Conservation (phyloP, 2,113 vertebrate species). For the Oryzias celebensis region DNA sequence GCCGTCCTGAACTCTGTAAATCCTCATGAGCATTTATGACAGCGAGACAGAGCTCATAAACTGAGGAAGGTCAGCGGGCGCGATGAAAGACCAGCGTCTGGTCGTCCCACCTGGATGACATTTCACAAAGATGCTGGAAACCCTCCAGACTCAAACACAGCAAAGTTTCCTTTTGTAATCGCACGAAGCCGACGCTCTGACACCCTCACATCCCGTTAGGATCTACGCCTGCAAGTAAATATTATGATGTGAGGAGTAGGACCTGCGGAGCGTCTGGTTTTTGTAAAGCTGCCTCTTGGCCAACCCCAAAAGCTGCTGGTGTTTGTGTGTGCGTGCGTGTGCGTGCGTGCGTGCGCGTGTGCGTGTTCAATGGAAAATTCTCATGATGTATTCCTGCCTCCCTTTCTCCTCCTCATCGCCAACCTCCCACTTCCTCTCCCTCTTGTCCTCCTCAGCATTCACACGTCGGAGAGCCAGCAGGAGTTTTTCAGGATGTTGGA, state of each 20-base stretch:
- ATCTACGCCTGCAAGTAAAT: slow-evolving; percentile 25
- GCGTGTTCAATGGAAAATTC: slow-evolving; percentile 75
- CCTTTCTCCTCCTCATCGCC: slow-evolving; percentile 51
- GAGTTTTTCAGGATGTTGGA: slow-evolving; percentile 99
- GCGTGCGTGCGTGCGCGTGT: slow-evolving; percentile 26
- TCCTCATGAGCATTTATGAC: too few relatives aligned
- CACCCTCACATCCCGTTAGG: slow-evolving; percentile 11
- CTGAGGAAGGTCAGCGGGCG: too few relatives aligned
- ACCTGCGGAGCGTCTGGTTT: slow-evolving; percentile 33
- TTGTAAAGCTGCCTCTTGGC: slow-evolving; percentile 24
- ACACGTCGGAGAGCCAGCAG: slow-evolving; percentile 98
- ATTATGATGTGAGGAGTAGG: slow-evolving; percentile 28
- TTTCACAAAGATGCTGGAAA: too few relatives aligned
- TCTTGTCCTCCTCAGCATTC: slow-evolving; percentile 83
- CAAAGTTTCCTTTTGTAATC: background rate
- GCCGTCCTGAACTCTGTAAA: too few relatives aligned
- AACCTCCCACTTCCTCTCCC: slow-evolving; percentile 61
- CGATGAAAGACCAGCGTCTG: too few relatives aligned
- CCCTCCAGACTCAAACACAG: too few relatives aligned
- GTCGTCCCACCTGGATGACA: too few relatives aligned
- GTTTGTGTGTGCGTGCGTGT: background rate
- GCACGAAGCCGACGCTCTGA: background rate
- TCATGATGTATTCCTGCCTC: slow-evolving; percentile 74
- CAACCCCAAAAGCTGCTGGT: background rate
- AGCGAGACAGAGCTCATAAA: too few relatives aligned